Percentiles rank a stretch among this genome's conserved stretches.
These are phyloP conservation scores for Gopherus evgoodei DNA, from an alignment of 2,113 vertebrate species.

Conservation along the genomic window DNA sequence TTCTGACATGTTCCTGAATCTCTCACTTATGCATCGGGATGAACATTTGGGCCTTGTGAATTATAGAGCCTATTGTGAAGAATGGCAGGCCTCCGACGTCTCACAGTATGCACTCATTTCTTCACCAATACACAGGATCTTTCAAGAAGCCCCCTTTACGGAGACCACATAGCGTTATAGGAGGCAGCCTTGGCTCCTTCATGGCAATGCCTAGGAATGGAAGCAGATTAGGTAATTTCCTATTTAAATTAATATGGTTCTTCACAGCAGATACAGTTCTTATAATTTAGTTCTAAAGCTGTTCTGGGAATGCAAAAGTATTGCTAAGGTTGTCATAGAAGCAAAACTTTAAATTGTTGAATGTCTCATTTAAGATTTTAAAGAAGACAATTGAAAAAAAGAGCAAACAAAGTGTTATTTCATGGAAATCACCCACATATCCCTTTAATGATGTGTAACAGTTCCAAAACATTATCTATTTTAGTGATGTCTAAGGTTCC, in stretches of 20 bases:
- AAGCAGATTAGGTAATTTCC: constrained; percentile 91
- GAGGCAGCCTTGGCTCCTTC: constrained; percentile 93
- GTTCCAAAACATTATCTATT: not conserved
- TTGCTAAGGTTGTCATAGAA: not conserved
- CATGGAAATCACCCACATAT: not conserved
- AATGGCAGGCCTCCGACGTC: constrained; percentile 93
- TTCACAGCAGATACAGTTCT: not conserved
- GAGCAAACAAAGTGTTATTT: not conserved
- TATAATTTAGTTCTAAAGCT: not conserved
- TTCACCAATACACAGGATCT: constrained; percentile 95
- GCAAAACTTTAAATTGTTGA: not conserved
- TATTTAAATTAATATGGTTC: not conserved
- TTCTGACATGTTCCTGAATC: constrained; percentile 73
- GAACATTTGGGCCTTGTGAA: constrained; percentile 72
- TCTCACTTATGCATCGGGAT: constrained; percentile 73
- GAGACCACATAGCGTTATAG: constrained; percentile 95
- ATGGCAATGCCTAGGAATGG: constrained; percentile 95
- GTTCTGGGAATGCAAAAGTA: not conserved
- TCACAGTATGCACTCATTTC: constrained; percentile 97
- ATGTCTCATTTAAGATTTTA: not conserved
- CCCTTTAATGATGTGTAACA: not conserved
- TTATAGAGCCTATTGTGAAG: constrained; percentile 89
- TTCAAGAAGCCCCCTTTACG: constrained; percentile 95
- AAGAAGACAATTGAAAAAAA: not conserved
- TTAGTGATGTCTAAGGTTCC: not conserved